Conservation (phyloP, 2,113 vertebrate species). For the Cephalopterus ornatus region DNA sequence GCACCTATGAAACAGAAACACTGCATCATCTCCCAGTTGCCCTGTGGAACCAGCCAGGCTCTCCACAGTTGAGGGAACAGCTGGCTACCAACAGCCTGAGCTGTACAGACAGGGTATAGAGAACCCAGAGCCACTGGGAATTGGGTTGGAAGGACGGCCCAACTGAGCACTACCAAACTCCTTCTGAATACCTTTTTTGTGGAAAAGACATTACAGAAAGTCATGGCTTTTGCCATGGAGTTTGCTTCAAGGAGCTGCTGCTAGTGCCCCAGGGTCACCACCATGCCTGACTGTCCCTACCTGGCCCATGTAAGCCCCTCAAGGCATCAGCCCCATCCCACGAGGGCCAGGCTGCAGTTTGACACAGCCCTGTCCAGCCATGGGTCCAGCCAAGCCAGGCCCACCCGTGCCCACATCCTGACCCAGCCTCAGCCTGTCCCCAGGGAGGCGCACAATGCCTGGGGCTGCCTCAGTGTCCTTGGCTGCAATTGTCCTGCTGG, state of each 20-base stretch:
- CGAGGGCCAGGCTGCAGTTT: background rate
- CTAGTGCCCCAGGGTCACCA: background rate
- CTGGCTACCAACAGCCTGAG: background rate
- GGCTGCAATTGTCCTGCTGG: background rate
- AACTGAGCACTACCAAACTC: background rate
- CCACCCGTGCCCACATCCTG: background rate
- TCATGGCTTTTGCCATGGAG: background rate
- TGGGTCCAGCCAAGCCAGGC: no score
- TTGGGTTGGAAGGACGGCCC: background rate
- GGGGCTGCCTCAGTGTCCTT: rapidly evolving
- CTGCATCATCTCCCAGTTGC: rapidly evolving
- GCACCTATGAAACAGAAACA: background rate
- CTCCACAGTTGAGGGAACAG: background rate
- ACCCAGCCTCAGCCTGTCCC: background rate
- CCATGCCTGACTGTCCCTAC: background rate
- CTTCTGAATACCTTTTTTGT: background rate
- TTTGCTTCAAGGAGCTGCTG: background rate
- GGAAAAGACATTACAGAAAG: background rate
- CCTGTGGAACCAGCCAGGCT: background rate
- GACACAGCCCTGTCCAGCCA: background rate
- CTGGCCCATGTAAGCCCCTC: background rate
- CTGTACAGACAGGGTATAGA: background rate
- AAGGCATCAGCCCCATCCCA: background rate
- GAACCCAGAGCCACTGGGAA: background rate
- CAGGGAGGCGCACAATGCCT: rapidly evolving